These are phyloP conservation scores for Austrofundulus limnaeus DNA, from an alignment of 2,113 vertebrate genomes.

Conservation along the genomic window DNA sequence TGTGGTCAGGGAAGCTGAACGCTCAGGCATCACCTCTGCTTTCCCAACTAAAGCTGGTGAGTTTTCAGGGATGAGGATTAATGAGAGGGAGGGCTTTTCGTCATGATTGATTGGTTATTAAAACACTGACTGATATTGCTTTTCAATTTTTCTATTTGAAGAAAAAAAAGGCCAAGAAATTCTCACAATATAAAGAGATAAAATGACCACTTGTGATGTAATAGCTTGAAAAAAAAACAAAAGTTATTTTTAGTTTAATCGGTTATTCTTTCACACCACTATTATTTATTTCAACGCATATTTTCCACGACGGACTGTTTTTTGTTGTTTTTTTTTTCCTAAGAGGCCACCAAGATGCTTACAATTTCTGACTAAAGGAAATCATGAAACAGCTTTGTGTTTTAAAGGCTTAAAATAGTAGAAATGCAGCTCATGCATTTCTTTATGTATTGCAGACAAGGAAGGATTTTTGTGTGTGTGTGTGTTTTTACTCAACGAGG, in stretches of 20 bases:
- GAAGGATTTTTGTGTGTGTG: conserved; percentile 45
- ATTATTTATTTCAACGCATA: conserved; percentile 4
- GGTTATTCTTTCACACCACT: conserved; percentile 38
- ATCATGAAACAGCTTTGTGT: conserved; percentile 66
- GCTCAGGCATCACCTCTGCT: conserved; percentile 51
- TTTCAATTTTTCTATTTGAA: conserved; percentile 57
- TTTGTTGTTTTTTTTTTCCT: conserved; percentile 6
- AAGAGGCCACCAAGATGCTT: conserved; percentile 56
- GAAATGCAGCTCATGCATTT: conserved; percentile 84
- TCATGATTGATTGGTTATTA: conserved; percentile 35
- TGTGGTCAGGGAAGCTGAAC: conserved; percentile 33
- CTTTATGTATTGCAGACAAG: conserved; percentile 80
- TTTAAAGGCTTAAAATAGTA: conserved; percentile 75
- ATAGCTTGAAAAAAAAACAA: conserved; percentile 35
- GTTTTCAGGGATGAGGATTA: conserved; percentile 27
- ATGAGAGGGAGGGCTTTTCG: conserved; percentile 10
- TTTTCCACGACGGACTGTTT: conserved; percentile 25
- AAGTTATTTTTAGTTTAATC: conserved; percentile 52
- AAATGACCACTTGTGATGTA: conserved; percentile 38
- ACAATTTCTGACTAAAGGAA: conserved; percentile 71
- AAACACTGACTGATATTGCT: conserved; percentile 73
- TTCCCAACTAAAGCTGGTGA: conserved; percentile 71
- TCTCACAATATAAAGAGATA: conserved; percentile 54
- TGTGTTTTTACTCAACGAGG: conserved; percentile 29
- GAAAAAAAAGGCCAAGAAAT: conserved; percentile 54